Conservation (phyloP, 2,888 invertebrate species). For the Clostera curtula region DNA sequence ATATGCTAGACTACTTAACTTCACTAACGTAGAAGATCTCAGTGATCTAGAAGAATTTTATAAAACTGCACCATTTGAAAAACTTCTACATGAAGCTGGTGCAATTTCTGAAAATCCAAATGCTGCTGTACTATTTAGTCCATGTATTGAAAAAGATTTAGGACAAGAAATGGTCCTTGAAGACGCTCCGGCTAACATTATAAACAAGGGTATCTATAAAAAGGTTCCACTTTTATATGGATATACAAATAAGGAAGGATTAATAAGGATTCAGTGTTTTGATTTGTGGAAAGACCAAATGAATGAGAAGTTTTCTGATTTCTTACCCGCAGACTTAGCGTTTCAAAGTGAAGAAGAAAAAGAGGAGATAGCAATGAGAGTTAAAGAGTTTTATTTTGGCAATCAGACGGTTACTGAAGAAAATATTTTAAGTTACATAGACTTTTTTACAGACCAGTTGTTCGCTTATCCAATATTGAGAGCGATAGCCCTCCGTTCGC, state of each 20-base stretch:
- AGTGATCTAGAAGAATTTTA: constrained; percentile 23
- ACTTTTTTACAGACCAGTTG: constrained; percentile 37
- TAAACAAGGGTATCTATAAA: constrained; percentile 31
- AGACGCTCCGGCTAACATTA: constrained; percentile 31
- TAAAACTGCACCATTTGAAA: constrained; percentile 3
- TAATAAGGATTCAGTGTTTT: constrained; percentile 8
- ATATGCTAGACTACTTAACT: constrained; percentile 26
- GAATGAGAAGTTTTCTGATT: constrained; percentile 24
- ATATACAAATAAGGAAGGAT: constrained; percentile 35
- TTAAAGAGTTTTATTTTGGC: constrained; percentile 29
- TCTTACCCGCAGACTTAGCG: constrained; percentile 19
- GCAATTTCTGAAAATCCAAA: neutral
- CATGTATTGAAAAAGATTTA: constrained; percentile 24
- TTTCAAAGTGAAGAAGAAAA: constrained; percentile 18
- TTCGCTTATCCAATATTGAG: constrained; percentile 22
- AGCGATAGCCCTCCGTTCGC: constrained; percentile 15
- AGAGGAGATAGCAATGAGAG: constrained; percentile 11
- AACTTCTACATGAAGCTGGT: neutral
- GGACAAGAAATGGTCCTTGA: constrained; percentile 29
- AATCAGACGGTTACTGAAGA: constrained; percentile 10
- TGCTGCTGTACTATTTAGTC: constrained; percentile 26
- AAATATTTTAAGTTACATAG: constrained; percentile 11
- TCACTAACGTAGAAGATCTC: constrained; percentile 24
- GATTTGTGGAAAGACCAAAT: constrained; percentile 3
- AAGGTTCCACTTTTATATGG: constrained; percentile 38